These are phyloP conservation scores for Heliconius congener DNA, from an alignment of 1,140 invertebrate genomes.

Conservation along the genomic window DNA sequence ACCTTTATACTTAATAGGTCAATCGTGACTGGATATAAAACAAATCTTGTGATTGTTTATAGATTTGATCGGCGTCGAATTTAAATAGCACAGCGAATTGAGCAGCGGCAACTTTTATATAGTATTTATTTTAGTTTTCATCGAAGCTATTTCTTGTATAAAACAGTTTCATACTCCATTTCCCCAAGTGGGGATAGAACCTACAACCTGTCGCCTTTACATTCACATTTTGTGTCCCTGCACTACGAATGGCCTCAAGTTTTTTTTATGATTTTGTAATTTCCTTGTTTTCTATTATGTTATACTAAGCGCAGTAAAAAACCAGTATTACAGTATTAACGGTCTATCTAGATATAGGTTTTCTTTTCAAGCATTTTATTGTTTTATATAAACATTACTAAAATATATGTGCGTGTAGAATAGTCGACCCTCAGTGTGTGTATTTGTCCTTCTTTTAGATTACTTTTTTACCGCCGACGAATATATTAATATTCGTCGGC, in stretches of 20 bases:
- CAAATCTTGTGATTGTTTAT: conserved; percentile 35
- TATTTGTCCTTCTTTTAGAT: conserved; percentile 10
- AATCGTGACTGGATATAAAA: conserved; percentile 41
- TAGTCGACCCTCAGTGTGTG: not conserved
- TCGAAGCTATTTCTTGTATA: not conserved
- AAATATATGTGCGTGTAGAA: not conserved
- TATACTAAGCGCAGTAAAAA: not conserved
- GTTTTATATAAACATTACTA: not conserved
- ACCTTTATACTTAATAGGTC: conserved; percentile 39
- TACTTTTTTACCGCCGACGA: not conserved
- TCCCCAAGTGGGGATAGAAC: too few relatives aligned
- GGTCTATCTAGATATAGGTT: not conserved
- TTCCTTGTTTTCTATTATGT: not conserved
- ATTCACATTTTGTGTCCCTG: not conserved
- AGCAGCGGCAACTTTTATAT: not conserved
- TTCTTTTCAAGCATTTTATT: not conserved
- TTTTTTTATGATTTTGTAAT: not conserved
- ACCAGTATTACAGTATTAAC: not conserved
- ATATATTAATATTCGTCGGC: not conserved
- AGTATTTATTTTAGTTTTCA: conserved; percentile 5
- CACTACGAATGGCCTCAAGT: too few relatives aligned
- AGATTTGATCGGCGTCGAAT: conserved; percentile 21
- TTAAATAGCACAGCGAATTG: conserved; percentile 17
- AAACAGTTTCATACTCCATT: too few relatives aligned
- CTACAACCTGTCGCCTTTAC: too few relatives aligned